A percentile compares a stretch with the other conserved stretches of the same genome.
phyloP scores from a whole-genome alignment of 2,888 invertebrate species.

The Hesperia comma region DNA sequence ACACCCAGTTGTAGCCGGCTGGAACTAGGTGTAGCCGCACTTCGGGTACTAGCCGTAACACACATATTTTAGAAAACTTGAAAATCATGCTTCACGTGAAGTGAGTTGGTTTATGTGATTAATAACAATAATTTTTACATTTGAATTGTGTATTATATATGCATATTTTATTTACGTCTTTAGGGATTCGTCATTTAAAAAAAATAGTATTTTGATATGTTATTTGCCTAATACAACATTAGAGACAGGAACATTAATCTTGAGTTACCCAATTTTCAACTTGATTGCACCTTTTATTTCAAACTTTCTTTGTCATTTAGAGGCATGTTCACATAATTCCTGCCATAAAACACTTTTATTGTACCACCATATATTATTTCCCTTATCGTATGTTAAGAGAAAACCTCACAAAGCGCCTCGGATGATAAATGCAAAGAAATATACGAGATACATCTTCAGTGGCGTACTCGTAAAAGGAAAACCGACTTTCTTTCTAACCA shows the following conservation, averaged over 20 bases:
- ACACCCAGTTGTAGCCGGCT: too few relatives aligned
- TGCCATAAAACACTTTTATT: slow-evolving; percentile 45
- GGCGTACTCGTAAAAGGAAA: slow-evolving; percentile 17
- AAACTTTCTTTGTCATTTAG: slow-evolving; percentile 10
- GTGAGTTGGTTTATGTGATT: too few relatives aligned
- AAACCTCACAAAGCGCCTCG: slow-evolving; percentile 21
- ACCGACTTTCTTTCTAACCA: slow-evolving; percentile 16
- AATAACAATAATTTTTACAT: too few relatives aligned
- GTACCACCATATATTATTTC: slow-evolving; percentile 33
- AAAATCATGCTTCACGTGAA: too few relatives aligned
- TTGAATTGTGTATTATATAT: too few relatives aligned
- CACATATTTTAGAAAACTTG: too few relatives aligned
- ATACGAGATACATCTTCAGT: slow-evolving; percentile 27
- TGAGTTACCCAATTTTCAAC: not conserved
- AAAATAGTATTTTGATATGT: too few relatives aligned
- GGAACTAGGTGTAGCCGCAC: too few relatives aligned
- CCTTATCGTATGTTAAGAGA: slow-evolving; percentile 22
- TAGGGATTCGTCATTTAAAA: too few relatives aligned
- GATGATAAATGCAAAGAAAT: slow-evolving; percentile 34
- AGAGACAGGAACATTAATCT: not conserved
- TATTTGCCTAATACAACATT: not conserved
- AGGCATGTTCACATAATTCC: slow-evolving; percentile 41
- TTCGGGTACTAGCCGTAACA: too few relatives aligned
- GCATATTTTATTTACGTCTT: too few relatives aligned
- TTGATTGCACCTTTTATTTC: not conserved